A percentile compares a stretch with the other conserved stretches of the same genome.
These are phyloP conservation scores for Paramuricea clavata DNA, from an alignment of 92 coral and sea anemone species.

Conservation along the genomic window DNA sequence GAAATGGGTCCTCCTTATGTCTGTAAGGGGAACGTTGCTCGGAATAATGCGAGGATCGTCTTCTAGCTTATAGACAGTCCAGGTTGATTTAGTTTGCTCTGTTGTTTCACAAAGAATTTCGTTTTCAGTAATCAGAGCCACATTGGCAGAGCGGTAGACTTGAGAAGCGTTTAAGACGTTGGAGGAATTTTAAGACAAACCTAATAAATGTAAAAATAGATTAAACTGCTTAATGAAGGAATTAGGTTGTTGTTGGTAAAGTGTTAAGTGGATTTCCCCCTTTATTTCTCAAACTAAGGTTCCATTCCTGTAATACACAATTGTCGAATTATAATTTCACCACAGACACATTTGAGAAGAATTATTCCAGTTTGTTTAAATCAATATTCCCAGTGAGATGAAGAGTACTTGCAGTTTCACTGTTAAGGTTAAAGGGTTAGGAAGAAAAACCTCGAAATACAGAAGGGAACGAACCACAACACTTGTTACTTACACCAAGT, in stretches of 20 bases:
- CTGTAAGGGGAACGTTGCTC: not conserved
- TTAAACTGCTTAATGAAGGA: not conserved
- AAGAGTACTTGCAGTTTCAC: too few species aligned
- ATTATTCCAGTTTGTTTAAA: too few species aligned
- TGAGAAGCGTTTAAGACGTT: slow-evolving; percentile 13
- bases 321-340: too few species aligned
- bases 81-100: not conserved
- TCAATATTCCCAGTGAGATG: too few species aligned
- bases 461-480: too few species aligned
- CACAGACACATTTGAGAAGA: too few species aligned
- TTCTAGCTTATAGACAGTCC: not conserved
- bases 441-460: too few species aligned
- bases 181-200: not conserved
- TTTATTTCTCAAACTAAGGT: too few species aligned
- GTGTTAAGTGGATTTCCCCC: too few species aligned
- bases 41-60: slow-evolving; percentile 9
- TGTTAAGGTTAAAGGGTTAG: too few species aligned
- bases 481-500: too few species aligned
- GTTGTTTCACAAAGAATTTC: slow-evolving; percentile 2
- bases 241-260: not conserved
- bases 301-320: too few species aligned
- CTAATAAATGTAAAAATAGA: not conserved
- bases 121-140: not conserved
- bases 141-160: slow-evolving; percentile 2
- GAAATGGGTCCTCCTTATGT: not conserved